Percentiles rank a stretch among this genome's conserved stretches.
Conservation (phyloP, 2,888 invertebrate species). For the Phengaris alcon region DNA sequence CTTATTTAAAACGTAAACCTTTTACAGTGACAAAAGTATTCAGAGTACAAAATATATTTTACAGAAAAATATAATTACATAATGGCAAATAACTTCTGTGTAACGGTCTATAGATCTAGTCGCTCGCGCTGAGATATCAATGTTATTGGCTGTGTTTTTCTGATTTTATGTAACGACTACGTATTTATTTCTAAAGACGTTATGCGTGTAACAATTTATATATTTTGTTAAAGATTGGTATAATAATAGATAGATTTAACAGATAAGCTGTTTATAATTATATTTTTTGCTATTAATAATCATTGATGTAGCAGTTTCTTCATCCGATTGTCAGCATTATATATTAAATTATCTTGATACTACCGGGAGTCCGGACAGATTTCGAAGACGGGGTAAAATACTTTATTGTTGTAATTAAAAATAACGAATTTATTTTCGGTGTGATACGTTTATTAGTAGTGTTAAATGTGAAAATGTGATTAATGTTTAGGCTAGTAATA, state of each 20-base stretch:
- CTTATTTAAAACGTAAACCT: slow-evolving; percentile 36
- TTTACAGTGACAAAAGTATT: slow-evolving; percentile 34
- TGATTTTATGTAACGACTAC: background rate
- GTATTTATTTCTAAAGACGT: background rate
- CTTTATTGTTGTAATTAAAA: slow-evolving; percentile 15
- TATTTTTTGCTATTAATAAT: background rate
- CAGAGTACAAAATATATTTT: slow-evolving; percentile 41
- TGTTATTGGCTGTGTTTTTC: slow-evolving; percentile 66
- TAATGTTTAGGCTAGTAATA: slow-evolving; percentile 45
- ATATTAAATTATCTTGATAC: background rate
- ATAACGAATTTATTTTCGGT: slow-evolving; percentile 55
- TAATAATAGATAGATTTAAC: background rate
- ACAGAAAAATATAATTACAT: slow-evolving; percentile 24
- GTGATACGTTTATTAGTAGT: slow-evolving; percentile 44
- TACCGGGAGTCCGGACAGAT: background rate
- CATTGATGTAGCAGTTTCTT: background rate
- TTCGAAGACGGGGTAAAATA: slow-evolving; percentile 10
- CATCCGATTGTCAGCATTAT: background rate
- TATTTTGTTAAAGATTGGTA: background rate
- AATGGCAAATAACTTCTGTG: slow-evolving; percentile 1
- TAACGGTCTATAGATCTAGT: slow-evolving; percentile 37
- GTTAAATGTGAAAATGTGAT: slow-evolving; percentile 44
- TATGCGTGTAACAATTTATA: background rate
- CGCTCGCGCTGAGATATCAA: slow-evolving; percentile 55
- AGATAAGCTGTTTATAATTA: background rate